Evolutionary conservation across 2,113 vertebrate genomes (phyloP), one percentile per base, ranked within the genome.

Genomic region (Hepsetus odoe): DNA sequence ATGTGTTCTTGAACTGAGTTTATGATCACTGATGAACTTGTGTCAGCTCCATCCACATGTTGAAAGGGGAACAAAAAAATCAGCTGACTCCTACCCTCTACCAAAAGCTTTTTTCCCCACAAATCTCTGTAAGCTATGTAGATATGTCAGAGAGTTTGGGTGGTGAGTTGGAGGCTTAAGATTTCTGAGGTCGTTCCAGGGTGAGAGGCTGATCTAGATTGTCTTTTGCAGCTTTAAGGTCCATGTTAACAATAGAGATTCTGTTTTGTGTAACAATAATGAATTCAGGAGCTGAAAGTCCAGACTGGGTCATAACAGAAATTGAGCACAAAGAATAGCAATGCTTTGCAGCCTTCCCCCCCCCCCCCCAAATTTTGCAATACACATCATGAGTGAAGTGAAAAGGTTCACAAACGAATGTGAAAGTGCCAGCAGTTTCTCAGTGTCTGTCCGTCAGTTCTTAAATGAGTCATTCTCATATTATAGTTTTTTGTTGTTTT

Each of bases 181-280:
- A 44, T 76, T 78, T 73, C 61, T 32, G 33, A 35, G 72, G 59
- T 72, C 44, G 28, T 65, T 55, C n/a, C 11, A 22, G 61, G 77
- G 55, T 80, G 51, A 71, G 72, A 38, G 42, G 72, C 72, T 83
- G 68, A 74, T 79, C 62, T 75, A 66, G 65, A 72, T 79, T 65
- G 68, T 79, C n/a, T 26, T 46, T 65, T 28, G 20, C 44, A 28
- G 65, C 26, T 49, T 64, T 66, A 74, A 75, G 49, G 35, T 56
- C 40, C 61, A 6, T 67, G 51, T 46, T 61, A 76, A 83, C 82
- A 83, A 80, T 80, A 70, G 32, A 44, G 69, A 80, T 46, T 67
- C 56, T 80, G 77, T 80, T 80, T 80, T 53, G 49, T 59, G 20
- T 69, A 80, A 83, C 73, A 80, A 79, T 79, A 46, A 79, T 33